A percentile compares a stretch with the other conserved stretches of the same genome.
phyloP scores from a whole-genome alignment of 1,140 invertebrate species.

The Solen grandis region DNA sequence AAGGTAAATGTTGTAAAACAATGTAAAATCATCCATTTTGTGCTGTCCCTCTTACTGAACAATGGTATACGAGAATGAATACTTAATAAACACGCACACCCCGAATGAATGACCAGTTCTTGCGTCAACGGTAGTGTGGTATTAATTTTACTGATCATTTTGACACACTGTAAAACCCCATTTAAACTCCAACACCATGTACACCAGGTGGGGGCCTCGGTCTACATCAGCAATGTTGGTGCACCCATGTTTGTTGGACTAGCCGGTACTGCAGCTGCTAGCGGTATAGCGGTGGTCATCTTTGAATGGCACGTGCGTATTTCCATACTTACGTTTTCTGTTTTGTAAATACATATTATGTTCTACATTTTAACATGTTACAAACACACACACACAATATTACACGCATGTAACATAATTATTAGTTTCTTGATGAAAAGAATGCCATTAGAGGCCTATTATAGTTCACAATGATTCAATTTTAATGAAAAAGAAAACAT shows the following conservation, averaged over 20 bases:
- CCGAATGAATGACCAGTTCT: background rate
- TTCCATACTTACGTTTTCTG: constrained; percentile 2
- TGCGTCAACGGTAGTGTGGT: background rate
- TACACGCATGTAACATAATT: no score
- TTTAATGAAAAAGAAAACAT: no score
- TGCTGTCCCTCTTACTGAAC: no score
- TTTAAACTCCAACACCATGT: no score
- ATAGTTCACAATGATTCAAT: no score
- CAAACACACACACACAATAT: no score
- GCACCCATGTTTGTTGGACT: constrained; percentile 84
- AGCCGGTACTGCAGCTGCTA: no score
- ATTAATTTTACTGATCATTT: background rate
- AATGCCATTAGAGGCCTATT: no score
- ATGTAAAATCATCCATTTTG: background rate
- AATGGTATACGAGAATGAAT: no score
- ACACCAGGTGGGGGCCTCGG: constrained; percentile 82
- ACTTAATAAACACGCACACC: no score
- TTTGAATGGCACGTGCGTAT: constrained; percentile 71
- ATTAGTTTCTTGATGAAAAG: no score
- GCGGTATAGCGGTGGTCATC: constrained; percentile 73
- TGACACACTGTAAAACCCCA: background rate
- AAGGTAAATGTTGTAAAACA: background rate
- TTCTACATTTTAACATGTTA: background rate
- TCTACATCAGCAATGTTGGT: constrained; percentile 84
- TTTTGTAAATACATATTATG: background rate